phyloP scores from a whole-genome alignment of 1,140 invertebrate genomes.

The Cheumatopsyche charites region DNA sequence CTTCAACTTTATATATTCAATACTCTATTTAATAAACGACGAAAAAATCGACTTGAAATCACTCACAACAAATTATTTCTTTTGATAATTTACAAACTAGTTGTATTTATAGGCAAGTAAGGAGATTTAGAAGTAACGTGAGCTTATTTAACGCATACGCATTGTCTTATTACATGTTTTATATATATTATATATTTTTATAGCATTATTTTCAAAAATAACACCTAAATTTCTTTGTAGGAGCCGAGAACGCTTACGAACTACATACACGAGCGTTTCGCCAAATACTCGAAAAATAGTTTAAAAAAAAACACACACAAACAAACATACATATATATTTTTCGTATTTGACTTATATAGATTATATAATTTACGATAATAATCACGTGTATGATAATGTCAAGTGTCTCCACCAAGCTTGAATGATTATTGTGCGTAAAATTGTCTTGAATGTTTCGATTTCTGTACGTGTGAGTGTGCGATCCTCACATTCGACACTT shows the following conservation, averaged over 20 bases:
- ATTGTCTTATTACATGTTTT: constrained; percentile 20
- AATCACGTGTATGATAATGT: constrained; percentile 33
- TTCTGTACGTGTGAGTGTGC: background rate
- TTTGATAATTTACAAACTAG: too few species aligned
- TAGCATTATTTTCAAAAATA: background rate
- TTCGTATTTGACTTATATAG: constrained; percentile 8
- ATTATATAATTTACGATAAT: background rate
- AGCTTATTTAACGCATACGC: constrained; percentile 23
- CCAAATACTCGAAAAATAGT: background rate
- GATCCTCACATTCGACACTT: background rate
- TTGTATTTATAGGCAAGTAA: too few species aligned
- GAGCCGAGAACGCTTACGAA: constrained; percentile 14
- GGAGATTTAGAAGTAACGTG: too few species aligned
- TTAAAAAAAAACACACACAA: background rate
- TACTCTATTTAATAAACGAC: too few species aligned
- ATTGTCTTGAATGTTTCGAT: constrained; percentile 29
- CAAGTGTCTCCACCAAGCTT: constrained; percentile 39
- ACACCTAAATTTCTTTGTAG: background rate
- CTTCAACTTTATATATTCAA: too few species aligned
- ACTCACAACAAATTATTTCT: too few species aligned
- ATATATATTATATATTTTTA: background rate
- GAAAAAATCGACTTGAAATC: too few species aligned
- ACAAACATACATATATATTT: constrained; percentile 16
- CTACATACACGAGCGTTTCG: background rate
- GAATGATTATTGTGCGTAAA: constrained; percentile 47